Conservation (phyloP, 2,888 invertebrate genomes). For the Cryptocephalus primarius region DNA sequence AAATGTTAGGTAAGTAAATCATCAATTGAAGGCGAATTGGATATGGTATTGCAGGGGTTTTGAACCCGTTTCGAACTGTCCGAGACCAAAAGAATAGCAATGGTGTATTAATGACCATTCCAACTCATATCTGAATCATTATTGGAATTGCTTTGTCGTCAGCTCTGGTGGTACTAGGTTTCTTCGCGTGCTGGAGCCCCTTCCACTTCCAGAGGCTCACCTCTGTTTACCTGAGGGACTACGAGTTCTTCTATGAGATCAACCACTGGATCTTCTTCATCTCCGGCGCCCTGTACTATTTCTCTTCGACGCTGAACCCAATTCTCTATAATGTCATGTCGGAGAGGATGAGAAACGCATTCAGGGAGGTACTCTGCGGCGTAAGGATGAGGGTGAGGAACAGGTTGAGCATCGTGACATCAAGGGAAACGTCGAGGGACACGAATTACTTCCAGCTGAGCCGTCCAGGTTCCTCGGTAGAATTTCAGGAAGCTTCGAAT, state of each 20-base stretch:
- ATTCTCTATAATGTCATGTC: conserved; percentile 78
- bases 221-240: conserved; percentile 60
- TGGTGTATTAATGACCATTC: too few relatives aligned
- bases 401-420: too few relatives aligned
- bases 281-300: conserved; percentile 73
- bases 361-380: conserved; percentile 63
- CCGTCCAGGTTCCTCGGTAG: too few relatives aligned
- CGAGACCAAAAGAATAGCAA: too few relatives aligned
- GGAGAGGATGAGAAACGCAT: conserved; percentile 63
- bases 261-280: conserved; percentile 72
- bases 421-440: too few relatives aligned
- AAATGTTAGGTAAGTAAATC: conserved; percentile 64
- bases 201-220: conserved; percentile 87
- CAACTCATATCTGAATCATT: too few relatives aligned
- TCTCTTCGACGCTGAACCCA: conserved; percentile 70
- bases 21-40: background rate
- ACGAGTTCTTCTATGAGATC: conserved; percentile 51
- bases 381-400: background rate
- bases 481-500: too few relatives aligned
- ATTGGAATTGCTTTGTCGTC: too few relatives aligned
- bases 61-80: too few relatives aligned
- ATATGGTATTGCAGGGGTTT: background rate
- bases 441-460: too few relatives aligned
- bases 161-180: conserved; percentile 89
- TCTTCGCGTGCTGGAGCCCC: conserved; percentile 94